Conservation (phyloP, 2,888 invertebrate species). For the Tryphoninae sp. region DNA sequence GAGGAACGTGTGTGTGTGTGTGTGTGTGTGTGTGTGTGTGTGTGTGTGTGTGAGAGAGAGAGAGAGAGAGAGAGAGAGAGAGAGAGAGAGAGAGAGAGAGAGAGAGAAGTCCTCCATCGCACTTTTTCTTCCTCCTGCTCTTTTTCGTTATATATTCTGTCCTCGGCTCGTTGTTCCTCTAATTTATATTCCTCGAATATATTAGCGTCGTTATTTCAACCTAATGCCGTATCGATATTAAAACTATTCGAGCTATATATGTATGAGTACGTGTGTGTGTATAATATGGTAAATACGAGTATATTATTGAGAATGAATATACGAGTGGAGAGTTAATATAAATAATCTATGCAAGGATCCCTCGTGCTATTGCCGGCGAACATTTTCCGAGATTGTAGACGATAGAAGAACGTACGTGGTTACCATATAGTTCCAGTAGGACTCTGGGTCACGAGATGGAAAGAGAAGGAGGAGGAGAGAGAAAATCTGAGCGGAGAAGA, state of each 20-base stretch:
- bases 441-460: neutral
- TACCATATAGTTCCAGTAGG: neutral
- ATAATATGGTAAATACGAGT: neutral
- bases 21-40: too few relatives aligned
- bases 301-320: neutral
- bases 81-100: neutral
- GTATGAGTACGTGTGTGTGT: neutral
- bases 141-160: neutral
- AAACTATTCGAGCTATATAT: neutral
- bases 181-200: conserved; percentile 53
- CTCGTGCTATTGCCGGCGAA: conserved; percentile 18
- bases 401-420: conserved; percentile 16
- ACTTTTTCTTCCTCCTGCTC: neutral
- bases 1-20: neutral
- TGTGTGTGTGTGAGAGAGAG: neutral
- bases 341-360: conserved; percentile 35
- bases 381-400: conserved; percentile 14
- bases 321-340: conserved; percentile 12
- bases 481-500: conserved; percentile 4
- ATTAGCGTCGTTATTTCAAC: conserved; percentile 47
- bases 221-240: conserved; percentile 35
- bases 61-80: neutral
- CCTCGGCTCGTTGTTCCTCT: conserved; percentile 26
- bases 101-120: neutral
- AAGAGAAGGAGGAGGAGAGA: neutral